Evolutionary conservation across 2,113 vertebrate genomes (phyloP), one percentile per base, ranked within the genome.

Genomic region (Neotoma lepida): DNA sequence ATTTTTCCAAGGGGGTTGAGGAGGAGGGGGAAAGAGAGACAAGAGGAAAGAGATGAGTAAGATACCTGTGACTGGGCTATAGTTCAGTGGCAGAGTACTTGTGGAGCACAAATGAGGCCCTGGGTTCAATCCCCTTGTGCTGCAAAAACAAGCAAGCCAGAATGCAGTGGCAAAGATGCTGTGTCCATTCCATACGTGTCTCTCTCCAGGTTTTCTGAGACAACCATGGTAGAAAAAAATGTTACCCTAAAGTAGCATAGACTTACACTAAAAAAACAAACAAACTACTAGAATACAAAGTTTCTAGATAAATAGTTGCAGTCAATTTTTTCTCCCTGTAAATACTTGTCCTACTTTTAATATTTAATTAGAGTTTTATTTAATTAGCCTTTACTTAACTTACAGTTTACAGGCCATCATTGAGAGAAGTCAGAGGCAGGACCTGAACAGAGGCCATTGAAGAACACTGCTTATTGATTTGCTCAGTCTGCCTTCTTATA

Each of bases 331-430:
- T 94, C 54, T 78, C 39, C 77, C 90, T 39, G 1, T 18, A 90
- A 93, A 82, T 71, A n/a, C 6, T 4, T 58, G 84, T 58, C 33
- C 54, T 86, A 44, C 44, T 95, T 58, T 84, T 39, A 68, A 74
- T 33, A 70, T 82, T 89, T 89, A 89, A 90, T 76, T 39, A 86
- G 77, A 26, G 7, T 41, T 63, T 84, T 61, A 58, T 82, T 82
- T 82, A 82, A 61, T 82, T 82, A 82, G 56, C 22, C 35, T 61
- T 61, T 82, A 20, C 41, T 84, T 84, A 14, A 84, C 56, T 84
- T 63, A 84, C 80, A 84, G 80, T 63, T 63, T 84, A 30, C 22
- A 61, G 26, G 10, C 58, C 56, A 30, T 80, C 56, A 2, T 18
- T 44, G 56, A 44, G 56, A 61, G 56, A 82, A 84, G 56, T 58